phyloP scores from a whole-genome alignment of 2,888 invertebrate species.

The Hoplodrina blanda region DNA sequence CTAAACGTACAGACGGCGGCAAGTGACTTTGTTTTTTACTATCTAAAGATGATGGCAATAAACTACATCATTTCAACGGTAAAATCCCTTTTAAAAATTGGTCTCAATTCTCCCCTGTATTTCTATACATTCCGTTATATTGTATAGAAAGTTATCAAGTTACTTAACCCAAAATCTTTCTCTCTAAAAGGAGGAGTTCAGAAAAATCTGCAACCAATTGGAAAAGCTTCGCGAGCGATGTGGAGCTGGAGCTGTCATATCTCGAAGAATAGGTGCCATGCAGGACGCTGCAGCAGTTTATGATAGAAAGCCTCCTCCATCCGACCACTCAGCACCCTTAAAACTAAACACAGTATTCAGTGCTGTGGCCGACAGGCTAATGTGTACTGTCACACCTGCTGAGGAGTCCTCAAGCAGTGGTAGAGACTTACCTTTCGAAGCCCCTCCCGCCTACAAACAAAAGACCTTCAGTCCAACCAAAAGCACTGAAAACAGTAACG shows the following conservation, averaged over 20 bases:
- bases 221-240: slow-evolving; percentile 95
- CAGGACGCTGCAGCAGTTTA: slow-evolving; percentile 93
- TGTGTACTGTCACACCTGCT: slow-evolving; percentile 88
- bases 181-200: slow-evolving; percentile 93
- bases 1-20: too few relatives aligned
- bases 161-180: slow-evolving; percentile 24
- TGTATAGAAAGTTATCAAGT: background rate
- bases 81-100: too few relatives aligned
- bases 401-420: slow-evolving; percentile 89
- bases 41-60: too few relatives aligned
- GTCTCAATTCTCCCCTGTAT: too few relatives aligned
- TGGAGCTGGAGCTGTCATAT: slow-evolving; percentile 93
- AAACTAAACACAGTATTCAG: slow-evolving; percentile 90
- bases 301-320: slow-evolving; percentile 88
- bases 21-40: too few relatives aligned
- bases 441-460: slow-evolving; percentile 85
- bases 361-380: slow-evolving; percentile 88
- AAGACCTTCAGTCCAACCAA: slow-evolving; percentile 89
- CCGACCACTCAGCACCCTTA: slow-evolving; percentile 85
- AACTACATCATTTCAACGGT: too few relatives aligned
- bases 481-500: slow-evolving; percentile 82
- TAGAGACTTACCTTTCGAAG: slow-evolving; percentile 85
- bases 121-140: too few relatives aligned
- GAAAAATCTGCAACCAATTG: slow-evolving; percentile 94
- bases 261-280: slow-evolving; percentile 95